A percentile compares a stretch with the other conserved stretches of the same genome.
Evolutionary conservation across 2,113 vertebrate genomes (phyloP).

Genomic region (Columbina picui): DNA sequence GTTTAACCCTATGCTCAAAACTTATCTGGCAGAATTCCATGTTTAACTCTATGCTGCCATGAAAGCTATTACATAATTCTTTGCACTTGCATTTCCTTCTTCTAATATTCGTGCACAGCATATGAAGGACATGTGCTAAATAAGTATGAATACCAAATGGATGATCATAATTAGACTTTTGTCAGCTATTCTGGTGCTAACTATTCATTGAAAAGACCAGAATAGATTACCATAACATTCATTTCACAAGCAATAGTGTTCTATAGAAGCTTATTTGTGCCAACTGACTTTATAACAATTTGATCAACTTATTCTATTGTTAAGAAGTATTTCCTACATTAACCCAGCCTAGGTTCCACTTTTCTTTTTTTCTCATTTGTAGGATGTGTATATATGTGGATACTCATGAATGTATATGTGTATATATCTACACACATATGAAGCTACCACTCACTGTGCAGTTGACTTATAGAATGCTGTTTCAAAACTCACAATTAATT

Average conservation of each 20-base stretch:
- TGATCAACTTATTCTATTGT: neutral
- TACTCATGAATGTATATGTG: neutral
- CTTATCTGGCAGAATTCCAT: neutral
- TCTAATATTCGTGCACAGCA: neutral
- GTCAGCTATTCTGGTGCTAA: neutral
- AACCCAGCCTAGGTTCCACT: neutral
- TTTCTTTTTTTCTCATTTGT: neutral
- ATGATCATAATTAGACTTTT: neutral
- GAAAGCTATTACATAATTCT: neutral
- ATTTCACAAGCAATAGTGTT: neutral
- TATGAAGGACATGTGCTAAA: neutral
- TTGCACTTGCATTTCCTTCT: neutral
- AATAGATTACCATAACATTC: neutral
- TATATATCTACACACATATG: neutral
- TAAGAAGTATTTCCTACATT: neutral
- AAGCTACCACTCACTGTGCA: neutral
- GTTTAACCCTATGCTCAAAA: neutral
- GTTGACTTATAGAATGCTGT: neutral
- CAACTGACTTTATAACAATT: neutral
- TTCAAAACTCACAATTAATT: neutral
- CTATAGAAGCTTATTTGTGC: neutral
- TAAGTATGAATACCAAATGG: neutral
- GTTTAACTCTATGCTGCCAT: neutral
- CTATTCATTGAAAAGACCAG: neutral
- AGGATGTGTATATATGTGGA: neutral